Conservation (phyloP, 2,888 invertebrate species). For the Trissoscelio sp. region DNA sequence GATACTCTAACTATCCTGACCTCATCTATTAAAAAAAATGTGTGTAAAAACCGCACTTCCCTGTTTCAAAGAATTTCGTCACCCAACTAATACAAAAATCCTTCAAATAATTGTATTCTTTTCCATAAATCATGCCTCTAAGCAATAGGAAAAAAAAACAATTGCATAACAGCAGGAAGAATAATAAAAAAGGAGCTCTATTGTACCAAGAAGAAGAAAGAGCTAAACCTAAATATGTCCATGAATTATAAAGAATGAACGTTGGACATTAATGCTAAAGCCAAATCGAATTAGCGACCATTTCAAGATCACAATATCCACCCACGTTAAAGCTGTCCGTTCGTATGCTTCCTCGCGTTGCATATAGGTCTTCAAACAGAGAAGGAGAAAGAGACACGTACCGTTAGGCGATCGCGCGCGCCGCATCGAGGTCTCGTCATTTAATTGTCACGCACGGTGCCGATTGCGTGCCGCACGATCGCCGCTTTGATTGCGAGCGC, state of each 20-base stretch:
- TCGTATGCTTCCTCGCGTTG: constrained; percentile 3
- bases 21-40: too few relatives aligned
- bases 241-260: neutral
- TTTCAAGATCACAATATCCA: constrained; percentile 35
- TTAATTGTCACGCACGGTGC: constrained; percentile 49
- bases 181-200: neutral
- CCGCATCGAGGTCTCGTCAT: constrained; percentile 55
- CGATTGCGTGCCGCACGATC: constrained; percentile 42
- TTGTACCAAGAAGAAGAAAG: neutral
- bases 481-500: constrained; percentile 23
- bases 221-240: constrained; percentile 1
- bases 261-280: neutral
- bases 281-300: constrained; percentile 12
- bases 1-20: too few relatives aligned
- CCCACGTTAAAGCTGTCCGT: constrained; percentile 4
- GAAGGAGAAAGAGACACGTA: constrained; percentile 29
- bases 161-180: neutral
- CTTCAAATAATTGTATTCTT: neutral
- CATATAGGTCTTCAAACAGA: constrained; percentile 36
- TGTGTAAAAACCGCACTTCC: neutral
- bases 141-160: neutral
- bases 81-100: neutral
- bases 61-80: neutral
- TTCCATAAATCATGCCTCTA: neutral
- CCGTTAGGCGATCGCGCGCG: constrained; percentile 51